Evolutionary conservation across 2,113 vertebrate species (phyloP), one percentile per base, ranked within the genome.

Genomic region (Etia nguti): DNA sequence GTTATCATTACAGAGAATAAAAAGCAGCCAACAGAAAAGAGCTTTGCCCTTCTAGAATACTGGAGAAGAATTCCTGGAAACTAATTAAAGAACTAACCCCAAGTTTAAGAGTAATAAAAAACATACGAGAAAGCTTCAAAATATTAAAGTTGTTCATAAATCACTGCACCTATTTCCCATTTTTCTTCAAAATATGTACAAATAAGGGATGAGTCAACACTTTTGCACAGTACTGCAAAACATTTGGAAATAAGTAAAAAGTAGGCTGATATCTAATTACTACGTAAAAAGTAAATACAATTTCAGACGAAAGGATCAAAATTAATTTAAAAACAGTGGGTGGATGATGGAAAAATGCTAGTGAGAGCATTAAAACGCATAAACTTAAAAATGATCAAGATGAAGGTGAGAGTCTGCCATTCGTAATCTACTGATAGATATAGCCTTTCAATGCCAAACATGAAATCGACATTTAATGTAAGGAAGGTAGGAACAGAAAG

Each of bases 241-340:
- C 13, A 11, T 10, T 22, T 46, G 22, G 38, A 1, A 46, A 46
- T 46, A 46, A 46, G 13, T 70, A 24, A 10, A 24, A 70, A 10
- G 68, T 26, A 1, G 0, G 18, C 57, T 34, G 15, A 60, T 31
- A 60, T 60, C 59, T 20, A 60, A 60, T 31, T 60, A 31, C 57
- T 31, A 59, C 5, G 6, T 18, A 60, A 59, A 59, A 31, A 60
- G 8, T 60, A 60, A 60, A 60, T 18, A 60, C 20, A 3, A 36
- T 36, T 65, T 65, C 31, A 65, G 31, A 65, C 10, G 36, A 38
- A n/a, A 65, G 6, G 0, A 65, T 38, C 4, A 4, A 5, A 12
- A 46, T 73, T 3, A 10, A 46, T 15, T 2, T 26, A 73, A 46
- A 6, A 46, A 16, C 22, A 43, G n/a, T 16, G 22, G 38, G 8